Evolutionary conservation across 2,797 vertebrate genomes (phyloP), one percentile per base, ranked within the genome.

Genomic region (Phataginus tricuspis): DNA sequence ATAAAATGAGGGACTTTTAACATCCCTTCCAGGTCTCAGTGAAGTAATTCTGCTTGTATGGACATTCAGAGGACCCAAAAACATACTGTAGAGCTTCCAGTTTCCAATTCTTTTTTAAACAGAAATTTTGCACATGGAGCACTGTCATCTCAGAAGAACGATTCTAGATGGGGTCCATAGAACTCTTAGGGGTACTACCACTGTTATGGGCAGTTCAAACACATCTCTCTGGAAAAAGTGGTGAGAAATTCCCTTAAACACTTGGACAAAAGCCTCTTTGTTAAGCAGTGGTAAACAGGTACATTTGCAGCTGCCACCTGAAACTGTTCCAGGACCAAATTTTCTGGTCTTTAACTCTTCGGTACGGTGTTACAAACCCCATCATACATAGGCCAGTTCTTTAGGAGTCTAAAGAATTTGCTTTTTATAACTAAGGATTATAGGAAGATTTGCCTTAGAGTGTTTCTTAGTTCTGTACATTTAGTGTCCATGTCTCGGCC

Each of bases 141-240:
- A 27, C n/a, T 53, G 37, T 63, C 31, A 61, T n/a, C 42, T 31
- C 61, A 69, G 42, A 75, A 80, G 85, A 89, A 85, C 89, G 7
- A 39, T 68, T 85, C 18, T 37, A 66, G 27, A 66, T 21, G 23
- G 59, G 23, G 51, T 63, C 21, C n/a, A 27, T 13, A 75, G 31
- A 95, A 51, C 51, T 68, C 15, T 75, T 42, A 12, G 9, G n/a
- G 37, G 21, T 64, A 37, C 53, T 69, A 3, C 57, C 64, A 49
- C n/a, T 45, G 11, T 92, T 42, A 63, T 11, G 7, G 37, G 69
- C 55, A 92, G 53, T 92, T 80, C 69, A 27, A 95, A 90, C 31
- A 93, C 69, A 72, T 69, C 31, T 85, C 39, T 57, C 53, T 90
- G 61, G n/a, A 49, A 93, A 93, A 78, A 84, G n/a, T 19, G 42